Evolutionary conservation across 2,113 vertebrate species (phyloP).

Genomic region (Brachypodius melanocephalos): DNA sequence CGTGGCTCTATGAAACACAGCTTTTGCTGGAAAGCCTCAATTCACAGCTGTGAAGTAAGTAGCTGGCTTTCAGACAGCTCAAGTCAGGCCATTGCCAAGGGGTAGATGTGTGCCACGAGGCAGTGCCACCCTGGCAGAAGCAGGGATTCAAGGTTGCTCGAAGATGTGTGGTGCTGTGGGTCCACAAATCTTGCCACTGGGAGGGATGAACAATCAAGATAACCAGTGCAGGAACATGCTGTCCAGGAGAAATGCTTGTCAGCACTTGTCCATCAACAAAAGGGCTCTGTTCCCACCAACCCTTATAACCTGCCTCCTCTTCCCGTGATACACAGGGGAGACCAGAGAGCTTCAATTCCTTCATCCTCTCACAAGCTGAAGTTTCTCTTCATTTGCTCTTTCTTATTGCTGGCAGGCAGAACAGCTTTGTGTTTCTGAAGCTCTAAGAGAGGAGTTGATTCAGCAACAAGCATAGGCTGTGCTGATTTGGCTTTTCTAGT

Average conservation of each 20-base stretch:
- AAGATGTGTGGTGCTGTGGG: neutral
- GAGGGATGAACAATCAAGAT: neutral
- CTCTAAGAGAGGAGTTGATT: neutral
- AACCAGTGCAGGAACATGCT: neutral
- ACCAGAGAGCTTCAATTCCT: neutral
- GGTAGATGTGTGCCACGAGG: neutral
- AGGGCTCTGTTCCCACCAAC: neutral
- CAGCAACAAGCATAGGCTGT: neutral
- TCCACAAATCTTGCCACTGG: neutral
- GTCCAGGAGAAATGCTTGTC: neutral
- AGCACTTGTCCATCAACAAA: neutral
- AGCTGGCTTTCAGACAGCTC: neutral
- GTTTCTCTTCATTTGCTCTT: neutral
- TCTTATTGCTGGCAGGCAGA: neutral
- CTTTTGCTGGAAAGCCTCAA: neutral
- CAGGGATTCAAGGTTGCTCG: neutral
- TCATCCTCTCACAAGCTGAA: neutral
- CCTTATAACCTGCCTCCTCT: neutral
- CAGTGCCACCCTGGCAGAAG: neutral
- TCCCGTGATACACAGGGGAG: neutral
- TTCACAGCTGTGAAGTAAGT: neutral
- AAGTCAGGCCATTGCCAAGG: neutral
- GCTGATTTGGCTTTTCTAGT: neutral
- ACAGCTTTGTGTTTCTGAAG: neutral
- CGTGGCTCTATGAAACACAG: neutral